Conservation (phyloP, 2,888 invertebrate species). For the Neria commutata region DNA sequence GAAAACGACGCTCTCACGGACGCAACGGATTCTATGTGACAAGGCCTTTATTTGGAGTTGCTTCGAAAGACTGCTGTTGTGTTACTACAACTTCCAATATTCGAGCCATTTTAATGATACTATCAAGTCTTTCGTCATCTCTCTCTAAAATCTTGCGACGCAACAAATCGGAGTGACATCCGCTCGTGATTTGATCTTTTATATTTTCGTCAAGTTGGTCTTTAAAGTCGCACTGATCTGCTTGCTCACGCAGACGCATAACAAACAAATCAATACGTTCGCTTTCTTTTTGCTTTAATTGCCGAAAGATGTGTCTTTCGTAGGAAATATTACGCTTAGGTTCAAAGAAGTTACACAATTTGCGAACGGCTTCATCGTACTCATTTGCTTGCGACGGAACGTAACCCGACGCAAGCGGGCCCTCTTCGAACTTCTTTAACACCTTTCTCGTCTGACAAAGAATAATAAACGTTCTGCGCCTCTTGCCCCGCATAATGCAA, state of each 20-base stretch:
- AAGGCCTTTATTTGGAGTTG: too few species aligned
- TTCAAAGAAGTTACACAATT: neutral
- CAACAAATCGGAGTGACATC: constrained; percentile 8
- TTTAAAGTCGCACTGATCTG: too few species aligned
- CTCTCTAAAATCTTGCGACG: constrained; percentile 8
- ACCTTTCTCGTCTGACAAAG: neutral
- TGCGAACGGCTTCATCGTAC: neutral
- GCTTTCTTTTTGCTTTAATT: neutral
- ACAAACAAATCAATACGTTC: neutral
- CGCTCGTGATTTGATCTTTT: constrained; percentile 7
- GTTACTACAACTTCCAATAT: neutral
- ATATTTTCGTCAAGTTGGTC: constrained; percentile 11
- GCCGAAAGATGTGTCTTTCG: neutral
- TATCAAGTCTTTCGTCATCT: neutral
- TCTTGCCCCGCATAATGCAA: neutral
- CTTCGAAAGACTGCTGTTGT: neutral
- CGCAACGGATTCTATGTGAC: too few species aligned
- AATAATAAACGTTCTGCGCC: neutral
- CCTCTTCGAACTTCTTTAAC: neutral
- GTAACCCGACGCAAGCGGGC: neutral
- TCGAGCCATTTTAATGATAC: neutral
- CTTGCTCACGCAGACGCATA: constrained; percentile 10
- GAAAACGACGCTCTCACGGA: too few species aligned
- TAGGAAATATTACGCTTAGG: neutral
- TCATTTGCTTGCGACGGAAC: neutral